Percentiles rank a stretch among this genome's conserved stretches.
Evolutionary conservation across 2,113 vertebrate genomes (phyloP).

Genomic region (Gavialis gangeticus): DNA sequence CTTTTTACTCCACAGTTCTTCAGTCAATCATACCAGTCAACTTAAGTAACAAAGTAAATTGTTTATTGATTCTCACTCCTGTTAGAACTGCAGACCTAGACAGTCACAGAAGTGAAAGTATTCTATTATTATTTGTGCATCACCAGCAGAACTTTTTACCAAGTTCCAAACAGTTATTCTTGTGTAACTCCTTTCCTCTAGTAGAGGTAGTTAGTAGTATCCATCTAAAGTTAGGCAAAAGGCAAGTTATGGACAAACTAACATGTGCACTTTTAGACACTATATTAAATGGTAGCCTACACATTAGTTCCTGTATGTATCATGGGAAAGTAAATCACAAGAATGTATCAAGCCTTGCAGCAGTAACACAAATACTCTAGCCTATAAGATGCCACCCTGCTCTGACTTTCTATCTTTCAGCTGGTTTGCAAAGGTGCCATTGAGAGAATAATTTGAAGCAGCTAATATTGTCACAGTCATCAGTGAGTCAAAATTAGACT

Average conservation of each 20-base stretch:
- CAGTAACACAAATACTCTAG: too few species aligned
- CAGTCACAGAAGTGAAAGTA: not conserved
- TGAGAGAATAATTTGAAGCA: not conserved
- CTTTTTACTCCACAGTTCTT: not conserved
- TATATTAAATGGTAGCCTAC: too few species aligned
- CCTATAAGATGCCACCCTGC: too few species aligned
- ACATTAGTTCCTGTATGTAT: too few species aligned
- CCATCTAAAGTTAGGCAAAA: too few species aligned
- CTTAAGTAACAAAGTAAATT: accelerated
- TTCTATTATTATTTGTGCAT: not conserved
- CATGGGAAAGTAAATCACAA: too few species aligned
- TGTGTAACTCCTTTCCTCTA: not conserved
- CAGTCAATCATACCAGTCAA: not conserved
- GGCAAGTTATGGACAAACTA: too few species aligned
- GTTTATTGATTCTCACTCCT: not conserved
- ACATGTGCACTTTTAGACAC: too few species aligned
- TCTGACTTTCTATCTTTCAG: not conserved
- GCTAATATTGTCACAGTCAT: not conserved
- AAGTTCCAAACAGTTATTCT: not conserved
- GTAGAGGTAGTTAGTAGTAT: not conserved
- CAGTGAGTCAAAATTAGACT: slow-evolving; percentile 39
- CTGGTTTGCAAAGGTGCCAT: not conserved
- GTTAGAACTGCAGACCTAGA: not conserved
- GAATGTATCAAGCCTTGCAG: too few species aligned
- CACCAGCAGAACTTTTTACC: not conserved